These are phyloP conservation scores for Drosophila buzzatii DNA, from an alignment of 2,888 invertebrate genomes.

Conservation along the genomic window DNA sequence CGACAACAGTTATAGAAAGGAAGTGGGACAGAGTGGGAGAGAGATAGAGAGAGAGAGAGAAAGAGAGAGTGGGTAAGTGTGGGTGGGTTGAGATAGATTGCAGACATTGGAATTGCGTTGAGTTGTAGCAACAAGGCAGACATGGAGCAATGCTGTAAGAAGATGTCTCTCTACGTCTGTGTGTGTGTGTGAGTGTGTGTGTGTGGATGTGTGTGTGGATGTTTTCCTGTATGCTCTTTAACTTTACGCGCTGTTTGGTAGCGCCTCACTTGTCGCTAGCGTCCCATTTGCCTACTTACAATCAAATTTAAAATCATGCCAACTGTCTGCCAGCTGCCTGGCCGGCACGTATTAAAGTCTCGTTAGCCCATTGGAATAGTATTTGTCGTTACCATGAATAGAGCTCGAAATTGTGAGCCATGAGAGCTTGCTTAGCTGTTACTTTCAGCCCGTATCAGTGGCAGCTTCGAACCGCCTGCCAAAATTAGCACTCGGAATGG, in stretches of 20 bases:
- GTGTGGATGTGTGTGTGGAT: slow-evolving; percentile 2
- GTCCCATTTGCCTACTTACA: slow-evolving; percentile 9
- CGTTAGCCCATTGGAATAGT: neutral
- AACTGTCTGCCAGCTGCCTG: slow-evolving; percentile 16
- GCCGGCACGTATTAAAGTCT: slow-evolving; percentile 12
- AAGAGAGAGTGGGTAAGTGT: neutral
- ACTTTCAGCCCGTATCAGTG: slow-evolving; percentile 16
- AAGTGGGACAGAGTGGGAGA: neutral
- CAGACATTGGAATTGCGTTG: slow-evolving; percentile 58
- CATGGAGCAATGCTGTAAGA: slow-evolving; percentile 12
- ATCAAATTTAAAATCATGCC: slow-evolving; percentile 36
- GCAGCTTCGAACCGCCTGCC: slow-evolving; percentile 16
- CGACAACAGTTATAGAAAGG: slow-evolving; percentile 7
- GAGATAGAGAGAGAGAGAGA: too few relatives aligned
- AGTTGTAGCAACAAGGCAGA: slow-evolving; percentile 38
- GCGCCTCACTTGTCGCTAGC: slow-evolving; percentile 31
- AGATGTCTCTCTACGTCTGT: neutral
- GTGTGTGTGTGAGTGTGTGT: slow-evolving; percentile 1
- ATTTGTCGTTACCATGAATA: neutral
- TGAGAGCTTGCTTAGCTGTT: neutral
- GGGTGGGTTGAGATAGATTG: slow-evolving; percentile 40
- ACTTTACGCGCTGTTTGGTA: slow-evolving; percentile 61
- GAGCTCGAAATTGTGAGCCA: neutral
- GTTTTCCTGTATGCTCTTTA: slow-evolving; percentile 51
- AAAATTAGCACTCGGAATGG: slow-evolving; percentile 71